Evolutionary conservation across 2,113 vertebrate genomes (phyloP), one percentile per base, ranked within the genome.

Genomic region (Hippocampus comes): DNA sequence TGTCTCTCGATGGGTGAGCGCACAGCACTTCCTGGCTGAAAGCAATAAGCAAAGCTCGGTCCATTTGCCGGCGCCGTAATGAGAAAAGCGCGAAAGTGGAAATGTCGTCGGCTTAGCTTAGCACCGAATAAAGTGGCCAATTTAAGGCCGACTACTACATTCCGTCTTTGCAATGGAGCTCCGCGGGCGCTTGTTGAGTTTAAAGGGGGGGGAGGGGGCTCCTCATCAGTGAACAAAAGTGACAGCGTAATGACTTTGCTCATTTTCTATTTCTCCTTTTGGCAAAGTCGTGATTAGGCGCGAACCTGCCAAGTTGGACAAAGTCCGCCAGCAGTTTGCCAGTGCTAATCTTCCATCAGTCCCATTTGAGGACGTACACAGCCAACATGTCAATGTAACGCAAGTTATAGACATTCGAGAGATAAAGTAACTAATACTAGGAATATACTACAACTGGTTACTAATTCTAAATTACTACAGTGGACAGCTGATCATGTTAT

Each of bases 191-290:
- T 71, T 64, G 75, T 74, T 73, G 75, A 76, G 73, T 46, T 76
- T 34, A 34, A 34, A 34, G 34, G 5, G 4, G 20, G 68, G 80
- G 23, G 27, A 49, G 63, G 61, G 67, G 51, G 63, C 77, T 17
- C 63, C 83, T 87, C 87, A 79, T 81, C 83, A 87, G 81, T 84
- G 80, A 84, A 63, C 73, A 82, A 72, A 85, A 84, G 67, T 83
- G 83, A 90, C 87, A 78, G 82, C 74, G 63, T 87, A 86, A 88
- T 89, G 87, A 85, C 77, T 84, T 86, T 85, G 77, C 78, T 85
- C 84, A 76, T 82, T 86, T 84, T 61, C 78, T 75, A 77, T 63
- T 76, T 51, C 71, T 9, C 1, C 81, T 84, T 82, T 84, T 80
- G 81, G 86, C 72, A 81, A 88, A 80, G 81, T 84, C 77, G 59